Percentiles rank a stretch among this genome's conserved stretches.
Evolutionary conservation across 1,140 invertebrate species (phyloP).

Genomic region (Vanessa atalanta): DNA sequence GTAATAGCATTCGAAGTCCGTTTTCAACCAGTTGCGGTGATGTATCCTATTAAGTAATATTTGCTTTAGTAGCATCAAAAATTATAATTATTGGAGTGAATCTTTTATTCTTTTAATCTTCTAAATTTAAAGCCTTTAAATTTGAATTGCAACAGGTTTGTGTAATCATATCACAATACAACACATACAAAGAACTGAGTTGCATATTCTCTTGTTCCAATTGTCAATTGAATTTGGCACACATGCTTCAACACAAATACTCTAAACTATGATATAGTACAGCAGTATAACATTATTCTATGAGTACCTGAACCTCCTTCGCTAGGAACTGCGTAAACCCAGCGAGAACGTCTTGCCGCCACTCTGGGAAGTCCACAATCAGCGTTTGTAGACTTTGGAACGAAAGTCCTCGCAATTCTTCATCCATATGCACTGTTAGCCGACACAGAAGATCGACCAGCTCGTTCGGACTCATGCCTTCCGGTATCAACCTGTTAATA

Average conservation of each 20-base stretch:
- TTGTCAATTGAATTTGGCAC: no score
- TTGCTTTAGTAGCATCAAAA: background rate
- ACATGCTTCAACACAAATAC: no score
- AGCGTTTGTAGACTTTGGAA: conserved; percentile 98
- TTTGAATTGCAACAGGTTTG: no score
- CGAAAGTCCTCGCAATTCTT: conserved; percentile 93
- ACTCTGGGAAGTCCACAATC: conserved; percentile 97
- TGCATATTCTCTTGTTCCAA: no score
- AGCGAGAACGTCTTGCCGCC: conserved; percentile 97
- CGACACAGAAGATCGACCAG: conserved; percentile 95
- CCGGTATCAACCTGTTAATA: conserved; percentile 90
- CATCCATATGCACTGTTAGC: conserved; percentile 96
- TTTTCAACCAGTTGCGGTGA: conserved; percentile 93
- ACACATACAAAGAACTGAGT: no score
- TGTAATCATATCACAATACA: no score
- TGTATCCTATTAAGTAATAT: conserved; percentile 59
- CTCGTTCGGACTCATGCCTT: conserved; percentile 96
- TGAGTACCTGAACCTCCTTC: conserved; percentile 89
- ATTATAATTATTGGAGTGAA: background rate
- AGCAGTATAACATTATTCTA: background rate
- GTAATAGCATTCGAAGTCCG: conserved; percentile 95
- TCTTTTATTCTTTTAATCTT: no score
- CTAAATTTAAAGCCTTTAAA: no score
- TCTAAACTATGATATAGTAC: no score
- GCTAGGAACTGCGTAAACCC: conserved; percentile 97